A percentile compares a stretch with the other conserved stretches of the same genome.
phyloP scores from a whole-genome alignment of 2,113 vertebrate species.

The Burhinus oedicnemus region DNA sequence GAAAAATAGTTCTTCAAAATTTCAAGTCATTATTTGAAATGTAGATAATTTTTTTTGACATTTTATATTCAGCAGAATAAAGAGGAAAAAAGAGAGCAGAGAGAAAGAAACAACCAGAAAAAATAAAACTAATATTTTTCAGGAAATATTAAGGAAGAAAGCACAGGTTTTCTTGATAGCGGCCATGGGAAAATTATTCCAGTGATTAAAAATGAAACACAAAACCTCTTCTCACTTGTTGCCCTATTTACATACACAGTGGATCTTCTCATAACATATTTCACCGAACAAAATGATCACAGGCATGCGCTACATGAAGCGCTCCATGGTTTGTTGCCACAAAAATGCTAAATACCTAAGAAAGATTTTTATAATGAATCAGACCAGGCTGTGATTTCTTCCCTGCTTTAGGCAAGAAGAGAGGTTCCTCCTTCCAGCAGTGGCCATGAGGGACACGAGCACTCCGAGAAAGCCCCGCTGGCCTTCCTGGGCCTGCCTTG shows the following conservation, averaged over 20 bases:
- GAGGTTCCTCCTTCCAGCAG: not conserved
- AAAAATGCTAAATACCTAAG: not conserved
- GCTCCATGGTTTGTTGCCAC: not conserved
- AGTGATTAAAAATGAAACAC: not conserved
- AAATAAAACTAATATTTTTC: not conserved
- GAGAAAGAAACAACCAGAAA: not conserved
- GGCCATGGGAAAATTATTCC: not conserved
- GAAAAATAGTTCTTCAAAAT: not conserved
- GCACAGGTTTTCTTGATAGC: not conserved
- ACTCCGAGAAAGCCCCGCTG: accelerated
- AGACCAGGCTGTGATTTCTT: not conserved
- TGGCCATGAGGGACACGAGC: accelerated
- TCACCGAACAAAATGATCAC: not conserved
- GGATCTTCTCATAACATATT: not conserved
- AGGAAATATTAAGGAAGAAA: not conserved
- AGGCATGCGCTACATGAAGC: not conserved
- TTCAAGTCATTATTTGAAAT: not conserved
- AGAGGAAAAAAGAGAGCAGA: not conserved
- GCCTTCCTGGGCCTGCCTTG: no score
- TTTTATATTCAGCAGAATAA: not conserved
- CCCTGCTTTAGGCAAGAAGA: not conserved
- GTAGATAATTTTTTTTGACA: accelerated
- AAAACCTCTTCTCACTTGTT: not conserved
- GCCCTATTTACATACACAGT: not conserved
- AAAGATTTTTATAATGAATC: not conserved